Conservation (phyloP, 2,797 vertebrate species). For the Fundulus diaphanus region DNA sequence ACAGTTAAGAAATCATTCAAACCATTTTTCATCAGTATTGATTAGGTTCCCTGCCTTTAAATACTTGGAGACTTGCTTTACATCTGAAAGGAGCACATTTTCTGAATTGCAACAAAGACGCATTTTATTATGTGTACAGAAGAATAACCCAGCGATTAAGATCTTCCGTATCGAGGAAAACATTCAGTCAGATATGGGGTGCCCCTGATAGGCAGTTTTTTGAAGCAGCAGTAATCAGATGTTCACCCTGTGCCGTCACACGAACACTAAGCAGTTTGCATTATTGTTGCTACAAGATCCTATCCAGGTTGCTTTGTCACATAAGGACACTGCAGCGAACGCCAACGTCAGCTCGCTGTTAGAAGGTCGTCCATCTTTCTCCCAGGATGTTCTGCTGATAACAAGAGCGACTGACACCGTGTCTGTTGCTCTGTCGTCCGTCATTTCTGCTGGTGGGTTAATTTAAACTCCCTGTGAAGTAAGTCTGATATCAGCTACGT, state of each 20-base stretch:
- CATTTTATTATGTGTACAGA: background rate
- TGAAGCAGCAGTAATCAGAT: background rate
- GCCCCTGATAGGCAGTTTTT: background rate
- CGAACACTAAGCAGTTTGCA: background rate
- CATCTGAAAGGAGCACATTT: background rate
- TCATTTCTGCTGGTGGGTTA: constrained; percentile 4
- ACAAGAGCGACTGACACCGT: constrained; percentile 16
- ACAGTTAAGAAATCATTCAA: background rate
- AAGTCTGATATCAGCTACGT: background rate
- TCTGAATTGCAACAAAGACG: background rate
- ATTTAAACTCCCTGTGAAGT: background rate
- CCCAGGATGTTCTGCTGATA: constrained; percentile 32
- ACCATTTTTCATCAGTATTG: background rate
- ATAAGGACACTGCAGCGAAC: background rate
- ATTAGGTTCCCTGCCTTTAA: background rate
- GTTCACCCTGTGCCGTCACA: background rate
- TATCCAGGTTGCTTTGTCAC: constrained; percentile 35
- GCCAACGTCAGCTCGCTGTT: constrained; percentile 5
- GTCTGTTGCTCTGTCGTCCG: background rate
- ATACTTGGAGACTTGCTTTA: background rate
- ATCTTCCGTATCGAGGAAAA: background rate
- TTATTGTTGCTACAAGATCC: constrained; percentile 37
- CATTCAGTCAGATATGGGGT: background rate
- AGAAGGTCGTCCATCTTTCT: constrained; percentile 37
- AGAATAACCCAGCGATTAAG: background rate